Base-by-base conservation (phyloP, 2,113 vertebrate species). In the Cyphomyrus plagiostoma region DNA sequence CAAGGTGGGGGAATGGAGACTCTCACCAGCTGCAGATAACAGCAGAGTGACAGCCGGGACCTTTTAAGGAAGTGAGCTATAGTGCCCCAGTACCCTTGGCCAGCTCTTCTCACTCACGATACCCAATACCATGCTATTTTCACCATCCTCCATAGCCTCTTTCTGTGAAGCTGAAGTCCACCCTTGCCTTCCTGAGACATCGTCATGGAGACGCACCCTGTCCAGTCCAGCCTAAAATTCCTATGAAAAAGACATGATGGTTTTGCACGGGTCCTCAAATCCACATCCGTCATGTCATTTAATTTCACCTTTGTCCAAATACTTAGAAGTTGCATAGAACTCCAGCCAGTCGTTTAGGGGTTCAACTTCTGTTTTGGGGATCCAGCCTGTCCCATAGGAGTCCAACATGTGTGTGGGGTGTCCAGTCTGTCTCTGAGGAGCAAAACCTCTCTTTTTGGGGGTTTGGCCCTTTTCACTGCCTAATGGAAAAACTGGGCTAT, bases 61-160 rank as follows among this genome's bases (percentile, higher is more conserved):
- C 94, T 94, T 96, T 95, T 95, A 96, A 88, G 94, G 95, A 91
- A 93, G 92, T 15, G 30, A 91, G 87, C 62, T 10, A 8, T 8
- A 56, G 89, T 80, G 53, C 15, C 56, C 6, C 92, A 90, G 70
- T 92, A 93, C 93, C 92, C 86, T 89, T 91, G 35, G 89, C 87
- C 90, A 90, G 80, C 49, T 89, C 0, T 0, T 90, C 90, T 70
- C 56, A 52, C 0, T 70, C 13, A 3, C 52, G 4, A 19, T 19
- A 26, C 66, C 11, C 42, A 50, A 0, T 1, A 2, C 74, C 35
- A 80, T 77, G 62, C 87, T 50, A 77, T 77, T 39, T 66, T 26
- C 49, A 52, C 19, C 62, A 35, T 52, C 84, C 30, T 26, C 62
- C 82, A 23, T 42, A 82, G 77, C 5, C 86, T 90, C 23, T 23